phyloP scores from a whole-genome alignment of 2,888 invertebrate genomes.

The Amphipoea lucens region DNA sequence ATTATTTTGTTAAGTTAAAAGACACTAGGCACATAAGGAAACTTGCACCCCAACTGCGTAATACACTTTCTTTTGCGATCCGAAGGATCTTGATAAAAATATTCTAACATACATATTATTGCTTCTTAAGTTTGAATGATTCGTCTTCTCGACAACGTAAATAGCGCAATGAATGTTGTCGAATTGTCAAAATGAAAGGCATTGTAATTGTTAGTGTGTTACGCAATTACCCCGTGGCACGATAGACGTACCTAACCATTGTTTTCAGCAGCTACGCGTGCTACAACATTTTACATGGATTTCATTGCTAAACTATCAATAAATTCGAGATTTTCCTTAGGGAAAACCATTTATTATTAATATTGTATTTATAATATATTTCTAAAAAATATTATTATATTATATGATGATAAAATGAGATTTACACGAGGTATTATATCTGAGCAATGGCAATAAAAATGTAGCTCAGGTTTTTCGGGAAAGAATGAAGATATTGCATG shows the following conservation, averaged over 20 bases:
- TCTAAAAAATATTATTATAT: slow-evolving; percentile 9
- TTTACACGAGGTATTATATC: background rate
- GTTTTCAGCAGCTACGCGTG: background rate
- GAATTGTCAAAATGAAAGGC: background rate
- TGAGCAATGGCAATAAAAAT: slow-evolving; percentile 11
- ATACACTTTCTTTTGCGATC: background rate
- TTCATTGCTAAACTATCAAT: slow-evolving; percentile 9
- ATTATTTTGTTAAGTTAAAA: background rate
- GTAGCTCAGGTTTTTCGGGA: background rate
- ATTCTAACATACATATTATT: background rate
- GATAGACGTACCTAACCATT: background rate
- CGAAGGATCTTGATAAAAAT: background rate
- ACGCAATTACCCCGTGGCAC: background rate
- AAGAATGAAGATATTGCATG: slow-evolving; percentile 1
- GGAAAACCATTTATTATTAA: slow-evolving; percentile 11
- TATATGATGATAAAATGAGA: slow-evolving; percentile 9
- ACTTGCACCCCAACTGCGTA: background rate
- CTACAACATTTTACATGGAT: background rate
- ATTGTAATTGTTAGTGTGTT: background rate
- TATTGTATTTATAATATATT: slow-evolving; percentile 24
- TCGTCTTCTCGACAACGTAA: background rate
- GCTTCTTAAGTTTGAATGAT: background rate
- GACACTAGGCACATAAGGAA: background rate
- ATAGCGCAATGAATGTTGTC: background rate
- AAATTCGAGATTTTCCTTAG: background rate